Evolutionary conservation across 2,113 vertebrate species (phyloP).

Genomic region (Caloenas nicobarica): DNA sequence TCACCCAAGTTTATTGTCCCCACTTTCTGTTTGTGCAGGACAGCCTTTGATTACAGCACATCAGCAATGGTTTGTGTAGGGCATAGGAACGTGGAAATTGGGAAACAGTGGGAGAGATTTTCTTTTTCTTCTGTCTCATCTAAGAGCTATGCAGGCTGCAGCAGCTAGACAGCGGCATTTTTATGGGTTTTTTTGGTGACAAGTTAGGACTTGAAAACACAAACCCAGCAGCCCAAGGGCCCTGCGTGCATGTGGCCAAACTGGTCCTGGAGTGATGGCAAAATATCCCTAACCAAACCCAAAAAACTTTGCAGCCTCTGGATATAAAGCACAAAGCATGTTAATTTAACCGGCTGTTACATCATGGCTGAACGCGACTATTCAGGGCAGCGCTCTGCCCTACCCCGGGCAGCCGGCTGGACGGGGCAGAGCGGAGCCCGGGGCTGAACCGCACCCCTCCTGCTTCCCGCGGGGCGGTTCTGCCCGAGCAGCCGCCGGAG

Average conservation of each 20-base stretch:
- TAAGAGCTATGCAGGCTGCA: neutral
- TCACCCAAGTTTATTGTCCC: neutral
- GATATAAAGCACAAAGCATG: neutral
- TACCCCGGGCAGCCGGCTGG: neutral
- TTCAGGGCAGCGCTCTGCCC: neutral
- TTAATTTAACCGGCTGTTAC: neutral
- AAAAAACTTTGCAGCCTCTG: neutral
- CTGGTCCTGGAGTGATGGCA: neutral
- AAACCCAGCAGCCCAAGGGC: neutral
- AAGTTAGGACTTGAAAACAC: neutral
- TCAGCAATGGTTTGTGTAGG: neutral
- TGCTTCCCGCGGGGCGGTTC: neutral
- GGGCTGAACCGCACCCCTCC: neutral
- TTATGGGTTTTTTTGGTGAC: neutral
- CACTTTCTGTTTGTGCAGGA: neutral
- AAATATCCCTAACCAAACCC: accelerated
- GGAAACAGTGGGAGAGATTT: neutral
- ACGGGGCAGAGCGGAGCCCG: neutral
- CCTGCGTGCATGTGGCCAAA: neutral
- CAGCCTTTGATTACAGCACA: neutral
- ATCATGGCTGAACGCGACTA: accelerated
- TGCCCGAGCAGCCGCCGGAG: neutral
- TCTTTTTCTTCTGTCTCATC: neutral
- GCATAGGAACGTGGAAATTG: neutral
- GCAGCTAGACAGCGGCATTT: neutral